A percentile compares a stretch with the other conserved stretches of the same genome.
These are phyloP conservation scores for Drosophila helvetica DNA, from an alignment of 2,888 invertebrate species.

Conservation along the genomic window DNA sequence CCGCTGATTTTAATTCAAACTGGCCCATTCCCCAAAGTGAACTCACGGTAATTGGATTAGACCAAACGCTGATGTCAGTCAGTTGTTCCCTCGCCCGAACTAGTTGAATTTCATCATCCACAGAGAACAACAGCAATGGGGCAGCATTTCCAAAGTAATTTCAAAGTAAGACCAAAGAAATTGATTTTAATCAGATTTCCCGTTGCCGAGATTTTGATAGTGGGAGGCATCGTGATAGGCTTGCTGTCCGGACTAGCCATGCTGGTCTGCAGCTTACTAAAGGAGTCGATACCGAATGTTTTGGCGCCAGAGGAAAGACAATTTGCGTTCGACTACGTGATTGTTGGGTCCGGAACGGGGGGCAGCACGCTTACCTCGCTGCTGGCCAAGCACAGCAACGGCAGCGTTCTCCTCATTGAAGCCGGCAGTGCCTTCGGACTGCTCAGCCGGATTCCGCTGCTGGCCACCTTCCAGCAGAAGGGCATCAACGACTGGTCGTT, in stretches of 20 bases:
- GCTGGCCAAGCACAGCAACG: conserved; percentile 85
- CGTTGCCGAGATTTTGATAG: conserved; percentile 64
- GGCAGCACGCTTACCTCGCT: conserved; percentile 89
- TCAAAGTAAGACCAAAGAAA: background rate
- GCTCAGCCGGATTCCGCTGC: conserved; percentile 87
- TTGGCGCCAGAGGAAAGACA: conserved; percentile 57
- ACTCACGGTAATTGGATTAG: conserved; percentile 43
- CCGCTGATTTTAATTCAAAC: conserved; percentile 16
- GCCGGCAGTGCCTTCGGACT: conserved; percentile 89
- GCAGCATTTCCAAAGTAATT: conserved; percentile 71
- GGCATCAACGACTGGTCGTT: conserved; percentile 89
- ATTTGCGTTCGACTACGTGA: conserved; percentile 80
- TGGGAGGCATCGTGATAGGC: conserved; percentile 66
- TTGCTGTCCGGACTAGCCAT: conserved; percentile 69
- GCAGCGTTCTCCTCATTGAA: conserved; percentile 87
- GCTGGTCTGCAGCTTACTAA: conserved; percentile 63
- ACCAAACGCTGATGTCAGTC: conserved; percentile 23
- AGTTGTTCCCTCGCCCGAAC: conserved; percentile 14
- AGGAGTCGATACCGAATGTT: conserved; percentile 72
- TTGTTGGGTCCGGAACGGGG: conserved; percentile 89
- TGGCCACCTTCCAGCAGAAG: conserved; percentile 88
- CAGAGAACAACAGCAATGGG: conserved; percentile 22
- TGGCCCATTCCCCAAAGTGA: conserved; percentile 11
- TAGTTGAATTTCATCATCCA: conserved; percentile 66
- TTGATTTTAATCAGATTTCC: background rate